Conservation (phyloP, 2,797 vertebrate species). For the Pseudomugil gertrudae region DNA sequence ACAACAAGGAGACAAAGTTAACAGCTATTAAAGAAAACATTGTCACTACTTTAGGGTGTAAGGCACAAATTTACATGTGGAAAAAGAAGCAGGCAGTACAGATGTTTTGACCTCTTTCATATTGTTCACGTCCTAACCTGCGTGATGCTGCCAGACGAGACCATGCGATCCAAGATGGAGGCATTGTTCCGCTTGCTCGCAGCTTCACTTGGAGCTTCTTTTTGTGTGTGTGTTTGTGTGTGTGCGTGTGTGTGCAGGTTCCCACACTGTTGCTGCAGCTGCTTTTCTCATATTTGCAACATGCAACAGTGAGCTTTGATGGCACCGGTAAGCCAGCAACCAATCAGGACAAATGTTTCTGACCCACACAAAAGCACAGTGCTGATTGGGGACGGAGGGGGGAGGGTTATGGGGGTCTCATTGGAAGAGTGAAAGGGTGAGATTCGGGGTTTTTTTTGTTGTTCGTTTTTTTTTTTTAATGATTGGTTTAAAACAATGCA, state of each 20-base stretch:
- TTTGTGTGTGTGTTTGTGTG: slow-evolving; percentile 23
- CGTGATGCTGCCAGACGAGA: slow-evolving; percentile 40
- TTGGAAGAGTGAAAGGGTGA: slow-evolving; percentile 76
- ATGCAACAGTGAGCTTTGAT: slow-evolving; percentile 90
- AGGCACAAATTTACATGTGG: slow-evolving; percentile 99
- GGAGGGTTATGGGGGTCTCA: slow-evolving; percentile 57
- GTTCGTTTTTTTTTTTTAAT: slow-evolving; percentile 8
- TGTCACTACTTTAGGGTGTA: slow-evolving; percentile 98
- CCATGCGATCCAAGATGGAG: slow-evolving; percentile 69
- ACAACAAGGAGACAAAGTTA: slow-evolving; percentile 82
- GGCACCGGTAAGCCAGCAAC: slow-evolving; percentile 85
- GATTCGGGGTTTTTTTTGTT: slow-evolving; percentile 60
- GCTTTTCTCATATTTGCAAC: slow-evolving; percentile 81
- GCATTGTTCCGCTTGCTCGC: slow-evolving; percentile 69
- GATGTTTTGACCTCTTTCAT: slow-evolving; percentile 52
- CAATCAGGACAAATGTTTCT: slow-evolving; percentile 85
- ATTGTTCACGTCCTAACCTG: slow-evolving; percentile 51
- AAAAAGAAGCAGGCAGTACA: slow-evolving; percentile 89
- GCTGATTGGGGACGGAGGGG: slow-evolving; percentile 72
- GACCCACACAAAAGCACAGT: slow-evolving; percentile 86
- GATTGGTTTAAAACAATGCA: slow-evolving; percentile 73
- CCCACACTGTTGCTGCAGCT: slow-evolving; percentile 73
- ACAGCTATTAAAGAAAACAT: slow-evolving; percentile 89
- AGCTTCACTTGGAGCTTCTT: slow-evolving; percentile 45
- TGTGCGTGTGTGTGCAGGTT: slow-evolving; percentile 38